These are phyloP conservation scores for fruit fly (Drosophila melanogaster) DNA, from an alignment of 1,140 invertebrate species.

Conservation along the genomic window DNA sequence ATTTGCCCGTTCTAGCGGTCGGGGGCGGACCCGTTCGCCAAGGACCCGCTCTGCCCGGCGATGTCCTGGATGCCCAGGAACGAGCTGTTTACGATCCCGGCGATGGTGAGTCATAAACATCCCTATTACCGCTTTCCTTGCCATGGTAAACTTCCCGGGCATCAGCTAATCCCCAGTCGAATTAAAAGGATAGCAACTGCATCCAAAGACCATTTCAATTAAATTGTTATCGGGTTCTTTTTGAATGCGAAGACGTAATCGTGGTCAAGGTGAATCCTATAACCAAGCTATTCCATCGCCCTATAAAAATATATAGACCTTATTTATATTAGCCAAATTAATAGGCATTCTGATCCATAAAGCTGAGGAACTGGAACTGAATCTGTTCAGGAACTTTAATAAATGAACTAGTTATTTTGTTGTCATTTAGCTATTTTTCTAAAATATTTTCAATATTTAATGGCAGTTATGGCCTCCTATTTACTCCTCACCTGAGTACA, in stretches of 20 bases:
- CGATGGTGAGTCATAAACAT: slow-evolving; percentile 77
- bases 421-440: no score
- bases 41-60: slow-evolving; percentile 20
- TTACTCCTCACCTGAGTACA: no score
- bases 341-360: no score
- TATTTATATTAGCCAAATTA: no score
- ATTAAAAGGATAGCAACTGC: slow-evolving; percentile 6
- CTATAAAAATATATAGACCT: no score
- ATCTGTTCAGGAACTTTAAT: no score
- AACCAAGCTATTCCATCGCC: no score
- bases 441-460: no score
- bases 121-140: slow-evolving; percentile 42
- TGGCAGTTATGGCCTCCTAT: no score
- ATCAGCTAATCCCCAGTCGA: slow-evolving; percentile 11
- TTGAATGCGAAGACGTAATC: neutral
- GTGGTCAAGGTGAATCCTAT: no score
- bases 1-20: slow-evolving; percentile 14
- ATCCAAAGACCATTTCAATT: neutral
- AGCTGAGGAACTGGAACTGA: no score
- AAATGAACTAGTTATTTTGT: no score
- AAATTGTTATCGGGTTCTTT: neutral
- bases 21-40: slow-evolving; percentile 10
- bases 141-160: neutral
- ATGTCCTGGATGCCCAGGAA: slow-evolving; percentile 61
- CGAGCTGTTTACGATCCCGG: slow-evolving; percentile 83